phyloP scores from a whole-genome alignment of 2,113 vertebrate species.

The Scomber colias region DNA sequence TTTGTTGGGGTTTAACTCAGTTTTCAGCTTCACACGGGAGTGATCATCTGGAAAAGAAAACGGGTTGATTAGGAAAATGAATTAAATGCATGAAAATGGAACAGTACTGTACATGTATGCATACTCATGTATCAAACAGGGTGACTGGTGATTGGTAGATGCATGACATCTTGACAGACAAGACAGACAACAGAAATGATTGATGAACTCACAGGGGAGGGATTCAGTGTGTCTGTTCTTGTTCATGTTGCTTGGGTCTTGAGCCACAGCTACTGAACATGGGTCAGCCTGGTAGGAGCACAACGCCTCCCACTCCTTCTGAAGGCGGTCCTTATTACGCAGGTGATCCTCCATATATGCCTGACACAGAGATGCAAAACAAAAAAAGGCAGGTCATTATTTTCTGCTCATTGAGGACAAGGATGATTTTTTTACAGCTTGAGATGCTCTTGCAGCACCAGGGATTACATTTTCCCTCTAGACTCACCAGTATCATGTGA shows the following conservation, averaged over 20 bases:
- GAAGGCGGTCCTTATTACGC: slow-evolving; percentile 93
- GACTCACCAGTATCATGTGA: slow-evolving; percentile 97
- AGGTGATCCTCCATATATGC: slow-evolving; percentile 99
- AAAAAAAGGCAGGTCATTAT: not conserved
- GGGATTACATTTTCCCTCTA: not conserved
- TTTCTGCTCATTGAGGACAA: not conserved
- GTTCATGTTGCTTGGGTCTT: slow-evolving; percentile 88
- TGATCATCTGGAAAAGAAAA: slow-evolving; percentile 90
- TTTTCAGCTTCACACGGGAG: slow-evolving; percentile 94
- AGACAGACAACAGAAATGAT: not conserved
- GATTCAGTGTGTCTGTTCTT: slow-evolving; percentile 92
- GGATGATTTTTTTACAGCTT: not conserved
- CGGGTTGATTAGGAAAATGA: not conserved
- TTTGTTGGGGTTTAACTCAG: slow-evolving; percentile 89
- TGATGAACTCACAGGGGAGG: slow-evolving; percentile 91
- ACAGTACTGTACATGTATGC: not conserved
- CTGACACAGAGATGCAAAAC: slow-evolving; percentile 70
- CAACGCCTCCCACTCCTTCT: slow-evolving; percentile 96
- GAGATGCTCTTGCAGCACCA: not conserved
- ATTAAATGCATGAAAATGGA: not conserved
- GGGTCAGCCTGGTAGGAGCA: slow-evolving; percentile 97
- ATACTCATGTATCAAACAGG: not conserved
- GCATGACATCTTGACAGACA: not conserved
- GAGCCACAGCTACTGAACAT: slow-evolving; percentile 86
- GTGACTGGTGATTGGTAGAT: not conserved